Evolutionary conservation across 2,113 vertebrate genomes (phyloP).

Genomic region (Herpetotheres cachinnans): DNA sequence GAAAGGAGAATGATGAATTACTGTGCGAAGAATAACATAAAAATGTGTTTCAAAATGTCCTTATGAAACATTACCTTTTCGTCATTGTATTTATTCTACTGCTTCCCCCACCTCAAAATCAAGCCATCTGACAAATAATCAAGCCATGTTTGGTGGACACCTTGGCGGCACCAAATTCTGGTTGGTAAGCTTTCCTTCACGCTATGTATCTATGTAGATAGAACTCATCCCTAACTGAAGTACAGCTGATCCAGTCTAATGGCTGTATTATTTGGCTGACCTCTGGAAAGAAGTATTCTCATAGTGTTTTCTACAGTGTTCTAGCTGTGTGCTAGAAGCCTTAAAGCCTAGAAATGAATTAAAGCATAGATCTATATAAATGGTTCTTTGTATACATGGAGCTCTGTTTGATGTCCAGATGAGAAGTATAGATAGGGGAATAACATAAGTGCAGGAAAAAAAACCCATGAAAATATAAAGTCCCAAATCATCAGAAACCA

Average conservation of each 20-base stretch:
- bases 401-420: background rate
- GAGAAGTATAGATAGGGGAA: background rate
- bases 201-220: background rate
- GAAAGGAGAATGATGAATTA: background rate
- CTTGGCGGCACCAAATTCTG: background rate
- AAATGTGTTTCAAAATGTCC: background rate
- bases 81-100: background rate
- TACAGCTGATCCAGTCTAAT: background rate
- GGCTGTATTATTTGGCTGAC: background rate
- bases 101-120: background rate
- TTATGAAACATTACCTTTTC: background rate
- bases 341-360: background rate
- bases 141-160: background rate
- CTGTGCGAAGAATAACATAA: background rate
- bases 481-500: background rate
- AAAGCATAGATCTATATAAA: background rate
- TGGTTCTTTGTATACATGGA: background rate
- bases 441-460: background rate
- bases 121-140: background rate
- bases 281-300: background rate
- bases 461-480: background rate
- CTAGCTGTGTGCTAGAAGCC: background rate
- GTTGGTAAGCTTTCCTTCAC: background rate
- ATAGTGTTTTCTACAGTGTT: background rate
- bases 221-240: background rate